A percentile compares a stretch with the other conserved stretches of the same genome.
Conservation (phyloP, 2,888 invertebrate genomes). For the Doris montereyensis region DNA sequence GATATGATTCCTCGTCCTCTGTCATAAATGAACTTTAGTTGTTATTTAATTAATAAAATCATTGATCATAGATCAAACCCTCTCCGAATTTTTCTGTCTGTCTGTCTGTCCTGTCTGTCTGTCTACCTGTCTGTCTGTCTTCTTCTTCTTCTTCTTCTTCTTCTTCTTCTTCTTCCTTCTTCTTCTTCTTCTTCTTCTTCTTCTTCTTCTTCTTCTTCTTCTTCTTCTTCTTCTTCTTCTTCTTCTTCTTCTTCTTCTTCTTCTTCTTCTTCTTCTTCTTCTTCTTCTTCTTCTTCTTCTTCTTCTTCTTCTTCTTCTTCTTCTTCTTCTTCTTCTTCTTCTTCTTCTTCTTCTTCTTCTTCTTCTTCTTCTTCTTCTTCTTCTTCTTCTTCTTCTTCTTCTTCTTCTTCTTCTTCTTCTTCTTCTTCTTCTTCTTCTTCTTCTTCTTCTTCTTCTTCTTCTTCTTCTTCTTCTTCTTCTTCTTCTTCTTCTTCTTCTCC, state of each 20-base stretch:
- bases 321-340: neutral
- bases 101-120: too few relatives aligned
- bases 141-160: too few relatives aligned
- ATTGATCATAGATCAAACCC: too few relatives aligned
- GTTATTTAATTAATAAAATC: too few relatives aligned
- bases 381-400: neutral
- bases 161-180: neutral
- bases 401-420: neutral
- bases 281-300: too few relatives aligned
- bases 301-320: neutral
- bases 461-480: neutral
- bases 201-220: conserved; percentile 6
- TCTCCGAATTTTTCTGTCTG: neutral
- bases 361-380: neutral
- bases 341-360: neutral
- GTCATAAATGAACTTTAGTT: too few relatives aligned
- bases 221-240: neutral
- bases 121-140: too few relatives aligned
- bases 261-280: neutral
- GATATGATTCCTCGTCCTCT: too few relatives aligned
- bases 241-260: neutral
- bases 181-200: neutral
- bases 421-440: neutral
- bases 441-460: neutral
- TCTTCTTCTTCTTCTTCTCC: conserved; percentile 13